These are phyloP conservation scores for Eulemur mongoz DNA, from an alignment of 2,797 vertebrate species.

Conservation along the genomic window DNA sequence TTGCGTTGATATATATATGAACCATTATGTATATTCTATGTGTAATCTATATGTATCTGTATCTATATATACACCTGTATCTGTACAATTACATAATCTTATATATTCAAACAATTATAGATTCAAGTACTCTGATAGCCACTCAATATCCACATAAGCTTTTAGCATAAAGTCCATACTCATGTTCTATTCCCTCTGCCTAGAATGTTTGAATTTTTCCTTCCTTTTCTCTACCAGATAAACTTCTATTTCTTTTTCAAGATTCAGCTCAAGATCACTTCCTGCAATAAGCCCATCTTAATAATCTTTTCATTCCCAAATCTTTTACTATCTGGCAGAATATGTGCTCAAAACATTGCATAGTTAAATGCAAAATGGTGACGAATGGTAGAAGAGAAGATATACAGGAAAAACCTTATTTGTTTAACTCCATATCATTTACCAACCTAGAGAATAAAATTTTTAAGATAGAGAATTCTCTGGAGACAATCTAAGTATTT, in stretches of 20 bases:
- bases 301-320: background rate
- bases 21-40: background rate
- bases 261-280: background rate
- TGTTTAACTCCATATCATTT: constrained; percentile 20
- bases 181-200: background rate
- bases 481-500: constrained; percentile 13
- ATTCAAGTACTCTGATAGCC: background rate
- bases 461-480: background rate
- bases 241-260: background rate
- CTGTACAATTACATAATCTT: background rate
- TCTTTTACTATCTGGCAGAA: background rate
- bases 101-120: background rate
- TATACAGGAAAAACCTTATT: background rate
- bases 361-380: background rate
- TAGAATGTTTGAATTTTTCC: background rate
- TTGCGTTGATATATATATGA: background rate
- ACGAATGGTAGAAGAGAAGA: background rate
- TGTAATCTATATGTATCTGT: background rate
- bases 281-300: background rate
- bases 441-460: background rate
- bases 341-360: background rate
- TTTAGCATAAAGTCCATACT: background rate
- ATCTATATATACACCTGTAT: background rate
- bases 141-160: background rate
- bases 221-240: background rate